These are phyloP conservation scores for Aleiodes sp. DNA, from an alignment of 1,140 invertebrate species.

Conservation along the genomic window DNA sequence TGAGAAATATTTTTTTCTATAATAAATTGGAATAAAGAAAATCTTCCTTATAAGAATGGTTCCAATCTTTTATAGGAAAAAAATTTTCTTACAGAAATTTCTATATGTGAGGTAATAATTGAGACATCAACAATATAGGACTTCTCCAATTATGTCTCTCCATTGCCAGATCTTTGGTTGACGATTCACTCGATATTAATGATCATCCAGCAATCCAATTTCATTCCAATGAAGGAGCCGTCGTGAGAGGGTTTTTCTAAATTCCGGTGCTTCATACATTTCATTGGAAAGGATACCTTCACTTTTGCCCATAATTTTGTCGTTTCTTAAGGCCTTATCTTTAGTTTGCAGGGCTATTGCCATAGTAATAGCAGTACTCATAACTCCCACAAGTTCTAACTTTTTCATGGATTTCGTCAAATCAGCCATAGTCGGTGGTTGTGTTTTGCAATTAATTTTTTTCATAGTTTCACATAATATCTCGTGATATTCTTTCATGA, in stretches of 20 bases:
- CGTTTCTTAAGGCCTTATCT: conserved; percentile 37
- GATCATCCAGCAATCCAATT: conserved; percentile 50
- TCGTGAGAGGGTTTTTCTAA: conserved; percentile 40
- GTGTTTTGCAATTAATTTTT: conserved; percentile 52
- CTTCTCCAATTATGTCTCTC: too few species aligned
- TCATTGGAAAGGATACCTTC: conserved; percentile 7
- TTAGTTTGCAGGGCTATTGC: conserved; percentile 50
- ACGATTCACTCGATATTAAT: too few species aligned
- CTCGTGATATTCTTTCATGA: conserved; percentile 60
- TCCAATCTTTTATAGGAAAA: too few species aligned
- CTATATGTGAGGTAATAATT: too few species aligned
- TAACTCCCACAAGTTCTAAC: conserved; percentile 47
- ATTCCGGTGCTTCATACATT: conserved; percentile 35
- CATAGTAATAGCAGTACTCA: conserved; percentile 43
- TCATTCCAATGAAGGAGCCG: conserved; percentile 46
- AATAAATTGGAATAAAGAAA: too few species aligned
- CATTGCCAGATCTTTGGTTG: too few species aligned
- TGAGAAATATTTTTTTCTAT: too few species aligned
- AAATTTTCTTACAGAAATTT: too few species aligned
- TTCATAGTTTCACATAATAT: conserved; percentile 54
- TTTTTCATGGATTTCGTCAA: conserved; percentile 52
- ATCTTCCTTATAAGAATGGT: too few species aligned
- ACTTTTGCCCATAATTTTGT: conserved; percentile 43
- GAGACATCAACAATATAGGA: too few species aligned
- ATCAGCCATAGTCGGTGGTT: conserved; percentile 57